phyloP scores from a whole-genome alignment of 1,140 invertebrate genomes.

The Drosophila bocki region DNA sequence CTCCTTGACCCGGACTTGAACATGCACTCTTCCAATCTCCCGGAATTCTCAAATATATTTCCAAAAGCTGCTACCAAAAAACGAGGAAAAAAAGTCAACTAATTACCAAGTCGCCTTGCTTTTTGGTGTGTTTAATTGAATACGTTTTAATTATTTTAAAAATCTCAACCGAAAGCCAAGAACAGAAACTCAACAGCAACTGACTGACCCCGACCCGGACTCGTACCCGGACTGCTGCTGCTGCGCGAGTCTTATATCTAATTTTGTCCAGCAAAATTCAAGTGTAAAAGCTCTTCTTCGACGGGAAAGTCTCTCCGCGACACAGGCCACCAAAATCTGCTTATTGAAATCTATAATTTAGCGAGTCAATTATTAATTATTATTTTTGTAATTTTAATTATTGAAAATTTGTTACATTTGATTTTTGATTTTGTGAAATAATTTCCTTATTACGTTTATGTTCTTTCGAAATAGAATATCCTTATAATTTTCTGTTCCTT shows the following conservation, averaged over 20 bases:
- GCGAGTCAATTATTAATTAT: constrained; percentile 45
- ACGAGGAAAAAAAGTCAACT: constrained; percentile 14
- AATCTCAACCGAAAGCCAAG: constrained; percentile 74
- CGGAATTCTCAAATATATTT: constrained; percentile 8
- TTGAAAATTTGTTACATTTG: constrained; percentile 49
- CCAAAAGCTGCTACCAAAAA: constrained; percentile 44
- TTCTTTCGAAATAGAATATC: constrained; percentile 76
- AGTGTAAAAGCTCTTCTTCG: constrained; percentile 47
- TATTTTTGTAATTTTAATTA: constrained; percentile 63
- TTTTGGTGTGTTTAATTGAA: constrained; percentile 83
- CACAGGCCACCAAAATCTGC: constrained; percentile 45
- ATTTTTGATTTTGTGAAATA: constrained; percentile 56
- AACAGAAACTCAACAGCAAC: constrained; percentile 37
- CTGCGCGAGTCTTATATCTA: constrained; percentile 62
- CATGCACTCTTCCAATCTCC: constrained; percentile 21
- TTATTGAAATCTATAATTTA: constrained; percentile 45
- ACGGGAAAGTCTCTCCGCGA: constrained; percentile 10
- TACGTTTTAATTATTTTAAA: constrained; percentile 80
- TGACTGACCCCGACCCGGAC: constrained; percentile 14
- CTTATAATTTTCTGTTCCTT: constrained; percentile 77
- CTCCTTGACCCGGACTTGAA: constrained; percentile 28
- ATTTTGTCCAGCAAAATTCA: constrained; percentile 74
- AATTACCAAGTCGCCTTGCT: constrained; percentile 60
- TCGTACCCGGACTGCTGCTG: constrained; percentile 31
- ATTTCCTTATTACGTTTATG: constrained; percentile 65